Evolutionary conservation across 2,797 vertebrate species (phyloP).

Genomic region (Ataeniobius toweri): DNA sequence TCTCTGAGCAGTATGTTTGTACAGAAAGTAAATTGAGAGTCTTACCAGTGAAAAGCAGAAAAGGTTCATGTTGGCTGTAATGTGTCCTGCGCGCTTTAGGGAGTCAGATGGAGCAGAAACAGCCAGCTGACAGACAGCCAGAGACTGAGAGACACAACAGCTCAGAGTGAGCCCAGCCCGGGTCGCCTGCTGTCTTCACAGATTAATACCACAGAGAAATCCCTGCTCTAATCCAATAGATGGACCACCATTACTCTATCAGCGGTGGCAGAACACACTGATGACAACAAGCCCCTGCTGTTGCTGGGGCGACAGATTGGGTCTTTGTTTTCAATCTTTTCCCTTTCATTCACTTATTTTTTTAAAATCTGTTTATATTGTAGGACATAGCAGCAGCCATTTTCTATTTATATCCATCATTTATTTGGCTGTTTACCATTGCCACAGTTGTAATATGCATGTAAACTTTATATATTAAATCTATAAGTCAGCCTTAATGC

Average conservation of each 20-base stretch:
- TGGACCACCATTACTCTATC: constrained; percentile 87
- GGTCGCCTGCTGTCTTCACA: constrained; percentile 86
- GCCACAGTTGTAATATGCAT: neutral
- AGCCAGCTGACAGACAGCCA: constrained; percentile 49
- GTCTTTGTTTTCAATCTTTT: constrained; percentile 38
- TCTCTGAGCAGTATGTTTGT: neutral
- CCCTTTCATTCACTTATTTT: constrained; percentile 1
- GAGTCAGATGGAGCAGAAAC: constrained; percentile 37
- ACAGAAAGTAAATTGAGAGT: constrained; percentile 13
- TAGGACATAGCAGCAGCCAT: constrained; percentile 3
- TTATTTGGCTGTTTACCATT: neutral
- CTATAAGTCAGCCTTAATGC: neutral
- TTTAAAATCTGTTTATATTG: neutral
- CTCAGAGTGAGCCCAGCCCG: constrained; percentile 66
- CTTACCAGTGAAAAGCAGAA: constrained; percentile 98
- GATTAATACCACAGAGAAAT: constrained; percentile 93
- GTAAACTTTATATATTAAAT: neutral
- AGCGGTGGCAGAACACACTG: constrained; percentile 52
- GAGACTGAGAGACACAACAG: constrained; percentile 63
- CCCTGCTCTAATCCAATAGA: constrained; percentile 93
- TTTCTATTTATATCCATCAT: constrained; percentile 20
- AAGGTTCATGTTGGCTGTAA: constrained; percentile 86
- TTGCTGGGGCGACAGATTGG: constrained; percentile 34
- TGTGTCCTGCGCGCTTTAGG: constrained; percentile 10
- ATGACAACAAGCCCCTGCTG: constrained; percentile 53